Conservation (phyloP, 2,113 vertebrate species). For the Sceloporus tristichus region DNA sequence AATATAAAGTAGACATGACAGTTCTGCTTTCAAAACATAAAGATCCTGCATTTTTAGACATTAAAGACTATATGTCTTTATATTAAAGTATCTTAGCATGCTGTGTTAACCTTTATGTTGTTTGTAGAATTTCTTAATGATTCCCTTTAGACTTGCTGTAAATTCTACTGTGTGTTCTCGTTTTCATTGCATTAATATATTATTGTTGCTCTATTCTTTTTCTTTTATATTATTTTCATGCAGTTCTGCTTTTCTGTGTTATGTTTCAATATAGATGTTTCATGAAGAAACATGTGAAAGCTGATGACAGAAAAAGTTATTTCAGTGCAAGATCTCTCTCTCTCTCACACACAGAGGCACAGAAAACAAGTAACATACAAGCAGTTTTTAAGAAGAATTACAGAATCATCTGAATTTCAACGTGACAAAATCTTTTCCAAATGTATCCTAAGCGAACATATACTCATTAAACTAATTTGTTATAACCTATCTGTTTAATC, state of each 20-base stretch:
- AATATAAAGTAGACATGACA: background rate
- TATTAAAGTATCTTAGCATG: constrained; percentile 8
- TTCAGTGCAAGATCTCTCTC: background rate
- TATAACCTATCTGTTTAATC: too few relatives aligned
- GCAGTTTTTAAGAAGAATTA: too few relatives aligned
- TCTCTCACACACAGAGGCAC: background rate
- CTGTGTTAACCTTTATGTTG: background rate
- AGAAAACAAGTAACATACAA: background rate
- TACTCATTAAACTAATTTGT: too few relatives aligned
- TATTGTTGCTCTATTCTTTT: background rate
- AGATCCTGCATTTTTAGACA: accelerated
- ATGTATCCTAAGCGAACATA: too few relatives aligned
- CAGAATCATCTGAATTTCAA: too few relatives aligned
- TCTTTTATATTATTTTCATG: background rate
- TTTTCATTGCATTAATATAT: background rate
- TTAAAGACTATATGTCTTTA: background rate
- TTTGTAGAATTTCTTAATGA: too few relatives aligned
- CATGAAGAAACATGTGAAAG: background rate
- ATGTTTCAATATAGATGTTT: background rate
- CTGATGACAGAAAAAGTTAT: background rate
- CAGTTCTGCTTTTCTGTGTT: background rate
- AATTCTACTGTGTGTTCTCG: background rate
- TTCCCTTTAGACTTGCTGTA: too few relatives aligned
- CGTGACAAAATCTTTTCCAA: too few relatives aligned
- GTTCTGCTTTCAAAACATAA: background rate